These are phyloP conservation scores for Eurystomus gularis DNA, from an alignment of 2,113 vertebrate species.

Conservation along the genomic window DNA sequence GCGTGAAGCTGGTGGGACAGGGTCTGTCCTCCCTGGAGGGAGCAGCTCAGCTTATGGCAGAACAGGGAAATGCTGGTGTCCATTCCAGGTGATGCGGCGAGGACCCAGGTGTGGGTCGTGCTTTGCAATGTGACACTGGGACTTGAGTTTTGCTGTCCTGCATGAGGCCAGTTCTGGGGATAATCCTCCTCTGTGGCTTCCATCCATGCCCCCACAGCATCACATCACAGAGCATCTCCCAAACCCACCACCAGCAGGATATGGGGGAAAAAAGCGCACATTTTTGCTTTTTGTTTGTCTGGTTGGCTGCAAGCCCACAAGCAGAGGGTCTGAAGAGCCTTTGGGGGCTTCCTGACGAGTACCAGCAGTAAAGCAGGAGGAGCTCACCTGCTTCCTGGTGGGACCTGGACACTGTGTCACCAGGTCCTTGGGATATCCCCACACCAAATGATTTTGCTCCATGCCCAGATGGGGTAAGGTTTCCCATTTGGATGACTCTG, in stretches of 20 bases:
- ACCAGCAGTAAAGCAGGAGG: no score
- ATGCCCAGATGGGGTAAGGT: background rate
- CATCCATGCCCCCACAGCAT: background rate
- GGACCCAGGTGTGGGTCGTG: fast-evolving
- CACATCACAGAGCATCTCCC: background rate
- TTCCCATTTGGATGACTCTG: background rate
- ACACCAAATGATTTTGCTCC: background rate
- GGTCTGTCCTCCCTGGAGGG: background rate
- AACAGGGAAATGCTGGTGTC: fast-evolving
- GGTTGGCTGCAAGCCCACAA: background rate
- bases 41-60: fast-evolving
- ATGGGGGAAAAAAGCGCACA: fast-evolving
- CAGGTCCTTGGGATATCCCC: background rate
- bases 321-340: background rate
- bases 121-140: background rate
- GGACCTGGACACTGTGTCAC: fast-evolving
- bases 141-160: background rate
- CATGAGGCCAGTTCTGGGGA: background rate
- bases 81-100: fast-evolving
- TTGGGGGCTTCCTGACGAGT: background rate
- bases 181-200: background rate
- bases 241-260: background rate
- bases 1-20: background rate
- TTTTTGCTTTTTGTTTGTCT: background rate
- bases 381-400: background rate